Evolutionary conservation across 2,888 invertebrate species (phyloP).

Genomic region (Eucera pruinosa): DNA sequence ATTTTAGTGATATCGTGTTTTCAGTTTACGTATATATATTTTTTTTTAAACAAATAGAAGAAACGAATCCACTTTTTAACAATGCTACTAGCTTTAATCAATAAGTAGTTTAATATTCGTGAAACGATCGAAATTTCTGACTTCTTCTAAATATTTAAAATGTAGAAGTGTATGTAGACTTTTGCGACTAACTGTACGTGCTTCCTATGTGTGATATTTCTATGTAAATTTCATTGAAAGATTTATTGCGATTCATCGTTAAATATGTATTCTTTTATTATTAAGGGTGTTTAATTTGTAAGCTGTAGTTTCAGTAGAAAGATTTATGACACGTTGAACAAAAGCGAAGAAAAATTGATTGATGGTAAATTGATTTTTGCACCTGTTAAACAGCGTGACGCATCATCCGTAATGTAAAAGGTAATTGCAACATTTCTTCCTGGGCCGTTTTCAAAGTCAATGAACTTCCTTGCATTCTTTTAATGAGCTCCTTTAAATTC

Average conservation of each 20-base stretch:
- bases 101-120: no score
- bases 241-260: neutral
- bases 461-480: slow-evolving; percentile 29
- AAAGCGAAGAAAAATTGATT: slow-evolving; percentile 1
- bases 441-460: slow-evolving; percentile 4
- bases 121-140: no score
- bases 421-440: neutral
- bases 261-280: neutral
- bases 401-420: neutral
- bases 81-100: no score
- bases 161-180: no score
- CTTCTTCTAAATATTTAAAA: no score
- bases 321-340: neutral
- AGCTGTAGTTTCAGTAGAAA: neutral
- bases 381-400: neutral
- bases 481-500: slow-evolving; percentile 40
- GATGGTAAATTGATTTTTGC: slow-evolving; percentile 16
- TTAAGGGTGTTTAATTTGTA: neutral
- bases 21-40: no score
- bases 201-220: no score
- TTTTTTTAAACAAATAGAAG: no score
- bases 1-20: no score
- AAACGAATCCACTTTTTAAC: no score
- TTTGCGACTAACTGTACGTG: no score
- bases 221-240: neutral